These are phyloP conservation scores for Tinea semifulvella DNA, from an alignment of 2,888 invertebrate species.

Conservation along the genomic window DNA sequence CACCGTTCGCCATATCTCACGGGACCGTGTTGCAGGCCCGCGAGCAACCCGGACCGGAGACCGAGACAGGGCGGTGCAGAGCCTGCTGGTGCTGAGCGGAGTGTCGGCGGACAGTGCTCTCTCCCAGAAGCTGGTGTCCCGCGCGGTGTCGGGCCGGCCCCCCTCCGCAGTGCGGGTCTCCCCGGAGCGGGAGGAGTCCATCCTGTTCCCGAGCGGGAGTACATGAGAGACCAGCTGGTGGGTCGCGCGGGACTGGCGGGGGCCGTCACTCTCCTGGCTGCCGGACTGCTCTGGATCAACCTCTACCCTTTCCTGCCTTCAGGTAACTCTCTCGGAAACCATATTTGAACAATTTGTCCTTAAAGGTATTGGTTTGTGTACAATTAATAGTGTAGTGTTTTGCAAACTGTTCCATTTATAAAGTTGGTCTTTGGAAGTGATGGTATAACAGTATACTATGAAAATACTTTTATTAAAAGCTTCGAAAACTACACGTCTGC, in stretches of 20 bases:
- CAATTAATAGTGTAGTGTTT: no score
- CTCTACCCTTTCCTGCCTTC: conserved; percentile 69
- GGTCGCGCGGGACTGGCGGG: background rate
- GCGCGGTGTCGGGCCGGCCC: no score
- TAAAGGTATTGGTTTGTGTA: no score
- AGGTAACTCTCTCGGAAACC: background rate
- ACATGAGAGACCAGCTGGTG: background rate
- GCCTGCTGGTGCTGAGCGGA: conserved; percentile 47
- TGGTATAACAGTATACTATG: no score
- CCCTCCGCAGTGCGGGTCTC: no score
- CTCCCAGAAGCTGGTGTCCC: background rate
- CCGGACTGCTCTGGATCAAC: conserved; percentile 74
- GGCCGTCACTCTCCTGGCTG: conserved; percentile 55
- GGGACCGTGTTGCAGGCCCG: conserved; percentile 24
- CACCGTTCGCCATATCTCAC: no score
- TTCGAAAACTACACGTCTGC: no score
- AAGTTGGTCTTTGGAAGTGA: no score
- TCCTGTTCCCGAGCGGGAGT: background rate
- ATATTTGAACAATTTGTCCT: no score
- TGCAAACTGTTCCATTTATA: no score
- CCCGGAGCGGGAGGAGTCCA: no score
- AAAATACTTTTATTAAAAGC: no score
- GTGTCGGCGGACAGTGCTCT: conserved; percentile 32
- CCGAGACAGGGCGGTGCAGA: conserved; percentile 46
- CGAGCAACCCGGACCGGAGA: conserved; percentile 28